These are phyloP conservation scores for Apodemia duryi DNA, from an alignment of 2,888 invertebrate genomes.

Conservation along the genomic window DNA sequence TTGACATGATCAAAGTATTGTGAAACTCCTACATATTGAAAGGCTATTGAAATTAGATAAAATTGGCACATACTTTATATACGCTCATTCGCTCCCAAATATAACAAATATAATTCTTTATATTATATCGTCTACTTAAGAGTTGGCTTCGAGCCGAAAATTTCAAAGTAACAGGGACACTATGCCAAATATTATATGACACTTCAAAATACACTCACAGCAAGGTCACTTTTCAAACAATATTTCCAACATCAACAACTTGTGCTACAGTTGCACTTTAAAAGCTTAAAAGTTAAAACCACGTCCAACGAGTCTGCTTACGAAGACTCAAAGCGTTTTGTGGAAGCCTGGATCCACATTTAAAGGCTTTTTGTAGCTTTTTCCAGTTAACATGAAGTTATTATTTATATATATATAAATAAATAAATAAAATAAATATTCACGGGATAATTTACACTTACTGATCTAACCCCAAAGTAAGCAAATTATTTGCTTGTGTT, in stretches of 20 bases:
- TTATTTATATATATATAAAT: no score
- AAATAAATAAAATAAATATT: no score
- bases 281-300: background rate
- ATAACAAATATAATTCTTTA: no score
- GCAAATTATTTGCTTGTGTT: no score
- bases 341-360: background rate
- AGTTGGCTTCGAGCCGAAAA: constrained; percentile 1
- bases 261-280: background rate
- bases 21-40: no score
- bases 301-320: background rate
- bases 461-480: no score
- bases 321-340: background rate
- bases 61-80: no score
- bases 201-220: background rate
- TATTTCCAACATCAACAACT: background rate
- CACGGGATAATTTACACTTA: no score
- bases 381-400: background rate
- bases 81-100: no score
- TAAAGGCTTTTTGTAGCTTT: background rate
- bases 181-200: constrained; percentile 1
- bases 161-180: background rate
- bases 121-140: background rate
- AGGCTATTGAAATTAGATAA: no score
- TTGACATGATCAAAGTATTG: no score
- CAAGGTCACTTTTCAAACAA: background rate